Conservation (phyloP, 2,888 invertebrate species). For the Drosophila mimica region DNA sequence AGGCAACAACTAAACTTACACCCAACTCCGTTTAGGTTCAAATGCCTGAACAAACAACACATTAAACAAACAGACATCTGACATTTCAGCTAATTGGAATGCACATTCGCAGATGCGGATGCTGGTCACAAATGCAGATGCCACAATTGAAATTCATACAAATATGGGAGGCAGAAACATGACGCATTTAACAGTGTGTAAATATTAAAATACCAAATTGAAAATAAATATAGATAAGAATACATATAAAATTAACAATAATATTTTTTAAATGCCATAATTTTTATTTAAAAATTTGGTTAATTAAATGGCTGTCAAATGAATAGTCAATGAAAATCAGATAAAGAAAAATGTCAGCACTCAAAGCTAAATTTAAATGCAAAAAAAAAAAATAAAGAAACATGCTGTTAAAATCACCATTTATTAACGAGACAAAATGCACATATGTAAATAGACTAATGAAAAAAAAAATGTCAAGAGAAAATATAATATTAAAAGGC, state of each 20-base stretch:
- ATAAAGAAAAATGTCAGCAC: slow-evolving; percentile 7
- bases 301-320: neutral
- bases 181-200: neutral
- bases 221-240: neutral
- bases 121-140: neutral
- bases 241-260: neutral
- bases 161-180: neutral
- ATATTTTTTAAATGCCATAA: neutral
- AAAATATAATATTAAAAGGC: neutral
- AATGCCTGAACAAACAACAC: slow-evolving; percentile 14
- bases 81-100: slow-evolving; percentile 54
- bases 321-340: neutral
- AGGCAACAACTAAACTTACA: neutral
- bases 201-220: neutral
- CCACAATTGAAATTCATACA: neutral
- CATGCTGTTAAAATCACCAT: neutral
- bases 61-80: slow-evolving; percentile 35
- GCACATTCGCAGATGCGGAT: slow-evolving; percentile 2
- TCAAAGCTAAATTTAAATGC: neutral
- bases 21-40: slow-evolving; percentile 1
- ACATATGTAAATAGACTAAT: neutral
- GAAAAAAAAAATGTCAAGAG: neutral
- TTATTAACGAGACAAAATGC: neutral
- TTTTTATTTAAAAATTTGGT: neutral
- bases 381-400: neutral